These are phyloP conservation scores for Steinernema feltiae DNA, from an alignment of 1,140 invertebrate species.

Conservation along the genomic window DNA sequence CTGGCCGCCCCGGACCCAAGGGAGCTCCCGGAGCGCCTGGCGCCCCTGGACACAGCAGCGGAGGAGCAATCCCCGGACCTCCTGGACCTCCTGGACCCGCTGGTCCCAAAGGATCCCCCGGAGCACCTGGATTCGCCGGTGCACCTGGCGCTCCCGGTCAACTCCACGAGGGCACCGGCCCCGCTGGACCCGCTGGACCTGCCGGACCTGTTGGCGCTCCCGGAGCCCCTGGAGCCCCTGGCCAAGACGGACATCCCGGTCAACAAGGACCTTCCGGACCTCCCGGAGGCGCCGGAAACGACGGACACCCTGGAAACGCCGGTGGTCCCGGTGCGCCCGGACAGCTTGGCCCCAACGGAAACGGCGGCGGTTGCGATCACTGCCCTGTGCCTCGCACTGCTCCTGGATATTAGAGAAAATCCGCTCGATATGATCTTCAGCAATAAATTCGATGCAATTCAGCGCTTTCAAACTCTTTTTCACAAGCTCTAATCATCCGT, in stretches of 20 bases:
- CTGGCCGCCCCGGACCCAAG: constrained; percentile 29
- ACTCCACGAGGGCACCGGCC: constrained; percentile 25
- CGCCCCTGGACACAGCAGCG: neutral
- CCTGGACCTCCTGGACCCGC: neutral
- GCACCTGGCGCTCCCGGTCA: constrained; percentile 18
- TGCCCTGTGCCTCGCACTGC: constrained; percentile 34
- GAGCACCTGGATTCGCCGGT: constrained; percentile 22
- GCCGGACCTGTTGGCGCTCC: constrained; percentile 26
- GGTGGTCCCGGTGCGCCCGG: neutral
- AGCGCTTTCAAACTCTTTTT: too few species aligned
- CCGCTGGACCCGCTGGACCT: constrained; percentile 22
- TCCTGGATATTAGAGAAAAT: constrained; percentile 29
- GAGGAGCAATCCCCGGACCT: neutral
- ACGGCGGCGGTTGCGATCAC: constrained; percentile 33
- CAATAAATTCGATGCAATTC: neutral
- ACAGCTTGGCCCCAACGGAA: neutral
- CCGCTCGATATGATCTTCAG: neutral
- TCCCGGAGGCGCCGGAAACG: constrained; percentile 24
- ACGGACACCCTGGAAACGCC: neutral
- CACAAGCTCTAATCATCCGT: neutral
- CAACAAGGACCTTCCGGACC: constrained; percentile 31
- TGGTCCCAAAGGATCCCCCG: neutral
- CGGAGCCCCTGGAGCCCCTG: constrained; percentile 28
- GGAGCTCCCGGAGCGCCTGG: constrained; percentile 35
- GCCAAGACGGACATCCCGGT: constrained; percentile 21